These are phyloP conservation scores for Brachionus plicatilis DNA, from an alignment of 1,140 invertebrate genomes.

Conservation along the genomic window DNA sequence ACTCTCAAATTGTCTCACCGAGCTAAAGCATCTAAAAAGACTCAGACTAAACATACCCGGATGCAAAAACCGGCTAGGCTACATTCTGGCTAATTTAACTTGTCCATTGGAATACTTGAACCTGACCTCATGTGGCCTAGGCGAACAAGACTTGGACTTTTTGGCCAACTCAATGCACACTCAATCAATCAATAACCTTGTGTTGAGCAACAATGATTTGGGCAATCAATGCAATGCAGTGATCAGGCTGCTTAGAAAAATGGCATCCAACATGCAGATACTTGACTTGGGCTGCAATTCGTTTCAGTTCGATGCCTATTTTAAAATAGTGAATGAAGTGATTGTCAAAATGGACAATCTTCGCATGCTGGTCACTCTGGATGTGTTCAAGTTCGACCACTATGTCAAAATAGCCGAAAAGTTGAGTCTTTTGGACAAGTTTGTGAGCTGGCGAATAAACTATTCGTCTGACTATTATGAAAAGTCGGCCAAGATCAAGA, in stretches of 20 bases:
- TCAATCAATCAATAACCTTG: not conserved
- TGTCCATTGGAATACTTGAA: slow-evolving; percentile 5
- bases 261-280: not conserved
- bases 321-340: not conserved
- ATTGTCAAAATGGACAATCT: not conserved
- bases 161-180: not conserved
- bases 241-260: not conserved
- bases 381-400: slow-evolving; percentile 16
- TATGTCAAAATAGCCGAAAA: slow-evolving; percentile 1
- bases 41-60: not conserved
- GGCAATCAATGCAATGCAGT: not conserved
- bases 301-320: not conserved
- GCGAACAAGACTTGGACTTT: not conserved
- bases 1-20: not conserved
- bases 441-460: slow-evolving; percentile 18
- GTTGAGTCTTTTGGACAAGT: not conserved
- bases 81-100: not conserved
- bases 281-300: slow-evolving; percentile 20
- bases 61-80: not conserved
- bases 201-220: slow-evolving; percentile 10
- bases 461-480: slow-evolving; percentile 27
- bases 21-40: not conserved
- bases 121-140: slow-evolving; percentile 1
- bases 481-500: slow-evolving; percentile 8
- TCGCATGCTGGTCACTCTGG: not conserved